These are phyloP conservation scores for Hiodon tergisus DNA, from an alignment of 2,113 vertebrate species.

Conservation along the genomic window DNA sequence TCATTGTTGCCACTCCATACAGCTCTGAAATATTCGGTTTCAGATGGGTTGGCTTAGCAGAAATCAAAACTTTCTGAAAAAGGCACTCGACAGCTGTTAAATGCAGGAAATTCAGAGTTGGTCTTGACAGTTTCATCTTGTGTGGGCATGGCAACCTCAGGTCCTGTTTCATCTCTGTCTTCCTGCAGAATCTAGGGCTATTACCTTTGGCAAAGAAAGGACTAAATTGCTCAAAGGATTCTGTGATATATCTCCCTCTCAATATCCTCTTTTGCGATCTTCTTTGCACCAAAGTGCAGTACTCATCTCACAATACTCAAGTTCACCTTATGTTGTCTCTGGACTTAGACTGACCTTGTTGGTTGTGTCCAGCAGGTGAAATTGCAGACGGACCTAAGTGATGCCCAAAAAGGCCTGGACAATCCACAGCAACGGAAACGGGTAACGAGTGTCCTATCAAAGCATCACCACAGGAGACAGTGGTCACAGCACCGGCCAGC, in stretches of 20 bases:
- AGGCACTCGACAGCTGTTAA: constrained; percentile 35
- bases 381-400: constrained; percentile 26
- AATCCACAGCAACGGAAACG: constrained; percentile 40
- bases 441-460: constrained; percentile 42
- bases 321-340: neutral
- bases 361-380: constrained; percentile 48
- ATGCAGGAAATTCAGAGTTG: constrained; percentile 18
- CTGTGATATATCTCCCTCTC: constrained; percentile 8
- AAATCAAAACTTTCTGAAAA: constrained; percentile 22
- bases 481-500: constrained; percentile 41
- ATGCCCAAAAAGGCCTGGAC: constrained; percentile 33
- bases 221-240: neutral
- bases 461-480: constrained; percentile 30
- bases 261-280: no score
- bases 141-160: no score
- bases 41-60: constrained; percentile 41
- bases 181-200: no score
- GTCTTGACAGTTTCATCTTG: constrained; percentile 5
- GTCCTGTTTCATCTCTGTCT: no score
- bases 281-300: no score
- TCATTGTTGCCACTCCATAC: constrained; percentile 26
- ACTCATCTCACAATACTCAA: neutral
- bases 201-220: no score
- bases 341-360: neutral
- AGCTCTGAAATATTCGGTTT: constrained; percentile 36